Evolutionary conservation across 2,888 invertebrate species (phyloP).

Genomic region (Myathropa florea): DNA sequence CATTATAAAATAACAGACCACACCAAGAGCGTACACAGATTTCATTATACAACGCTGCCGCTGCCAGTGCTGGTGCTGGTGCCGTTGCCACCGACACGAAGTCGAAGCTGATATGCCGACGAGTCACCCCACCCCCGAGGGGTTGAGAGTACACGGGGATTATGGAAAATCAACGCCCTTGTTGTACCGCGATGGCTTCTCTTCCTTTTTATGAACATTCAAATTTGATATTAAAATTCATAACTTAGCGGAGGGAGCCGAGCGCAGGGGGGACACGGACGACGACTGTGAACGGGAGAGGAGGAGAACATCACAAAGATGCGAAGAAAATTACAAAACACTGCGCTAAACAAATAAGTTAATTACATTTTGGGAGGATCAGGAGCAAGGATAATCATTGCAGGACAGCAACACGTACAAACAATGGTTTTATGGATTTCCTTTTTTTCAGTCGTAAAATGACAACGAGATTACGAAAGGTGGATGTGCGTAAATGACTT

Average conservation of each 20-base stretch:
- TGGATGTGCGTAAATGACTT: background rate
- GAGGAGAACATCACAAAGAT: background rate
- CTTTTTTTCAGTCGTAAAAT: background rate
- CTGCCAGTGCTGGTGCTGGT: background rate
- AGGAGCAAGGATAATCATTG: conserved; percentile 29
- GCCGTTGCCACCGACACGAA: background rate
- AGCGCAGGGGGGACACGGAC: background rate
- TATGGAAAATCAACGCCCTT: background rate
- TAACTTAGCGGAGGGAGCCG: conserved; percentile 14
- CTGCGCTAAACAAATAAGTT: conserved; percentile 36
- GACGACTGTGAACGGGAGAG: background rate
- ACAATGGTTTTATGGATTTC: background rate
- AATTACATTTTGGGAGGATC: conserved; percentile 44
- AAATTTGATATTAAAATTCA: conserved; percentile 60
- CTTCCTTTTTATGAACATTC: conserved; percentile 43
- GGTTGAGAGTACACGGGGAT: background rate
- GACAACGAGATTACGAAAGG: background rate
- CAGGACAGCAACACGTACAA: background rate
- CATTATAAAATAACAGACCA: conserved; percentile 64
- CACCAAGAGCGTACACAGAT: conserved; percentile 11
- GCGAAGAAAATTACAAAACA: background rate
- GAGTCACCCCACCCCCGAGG: background rate
- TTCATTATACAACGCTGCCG: conserved; percentile 15
- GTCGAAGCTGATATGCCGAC: background rate
- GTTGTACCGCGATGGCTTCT: background rate